These are phyloP conservation scores for zebrafish (Danio rerio) DNA, from an alignment of 2,113 vertebrate genomes.

Conservation along the genomic window DNA sequence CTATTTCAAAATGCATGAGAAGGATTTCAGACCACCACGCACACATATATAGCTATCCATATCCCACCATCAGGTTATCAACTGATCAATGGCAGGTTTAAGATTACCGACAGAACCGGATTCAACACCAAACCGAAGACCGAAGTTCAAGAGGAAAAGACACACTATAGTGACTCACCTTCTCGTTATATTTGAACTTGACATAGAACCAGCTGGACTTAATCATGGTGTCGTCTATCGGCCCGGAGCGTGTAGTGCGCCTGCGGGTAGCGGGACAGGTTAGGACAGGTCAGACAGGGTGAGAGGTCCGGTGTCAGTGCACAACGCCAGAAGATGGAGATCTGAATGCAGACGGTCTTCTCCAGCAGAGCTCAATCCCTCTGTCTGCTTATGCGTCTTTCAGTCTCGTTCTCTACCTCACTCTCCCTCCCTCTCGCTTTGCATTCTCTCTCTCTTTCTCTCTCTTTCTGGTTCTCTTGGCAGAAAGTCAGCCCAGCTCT, in stretches of 20 bases:
- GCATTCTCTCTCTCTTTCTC: slow-evolving; percentile 30
- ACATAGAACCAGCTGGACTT: slow-evolving; percentile 99
- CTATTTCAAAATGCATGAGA: slow-evolving; percentile 28
- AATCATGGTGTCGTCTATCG: slow-evolving; percentile 83
- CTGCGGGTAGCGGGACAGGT: not conserved
- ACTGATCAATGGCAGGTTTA: slow-evolving; percentile 21
- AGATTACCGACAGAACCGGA: not conserved
- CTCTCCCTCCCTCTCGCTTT: slow-evolving; percentile 36
- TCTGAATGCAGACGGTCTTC: slow-evolving; percentile 10
- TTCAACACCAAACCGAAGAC: not conserved
- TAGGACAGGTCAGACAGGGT: not conserved
- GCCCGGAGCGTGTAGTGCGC: not conserved
- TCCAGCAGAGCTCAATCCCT: slow-evolving; percentile 35
- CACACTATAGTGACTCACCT: slow-evolving; percentile 82
- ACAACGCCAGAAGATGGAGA: slow-evolving; percentile 12
- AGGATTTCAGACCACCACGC: not conserved
- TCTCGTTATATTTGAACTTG: slow-evolving; percentile 96
- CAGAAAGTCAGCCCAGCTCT: slow-evolving; percentile 83
- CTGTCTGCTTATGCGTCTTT: slow-evolving; percentile 29
- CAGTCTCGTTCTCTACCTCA: slow-evolving; percentile 57
- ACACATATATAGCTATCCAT: not conserved
- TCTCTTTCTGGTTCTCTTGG: slow-evolving; percentile 71
- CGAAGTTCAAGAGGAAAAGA: not conserved
- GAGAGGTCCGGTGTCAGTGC: not conserved
- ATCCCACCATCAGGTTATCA: slow-evolving; percentile 4